Evolutionary conservation across 2,113 vertebrate genomes (phyloP).

Genomic region (Pedetes capensis): DNA sequence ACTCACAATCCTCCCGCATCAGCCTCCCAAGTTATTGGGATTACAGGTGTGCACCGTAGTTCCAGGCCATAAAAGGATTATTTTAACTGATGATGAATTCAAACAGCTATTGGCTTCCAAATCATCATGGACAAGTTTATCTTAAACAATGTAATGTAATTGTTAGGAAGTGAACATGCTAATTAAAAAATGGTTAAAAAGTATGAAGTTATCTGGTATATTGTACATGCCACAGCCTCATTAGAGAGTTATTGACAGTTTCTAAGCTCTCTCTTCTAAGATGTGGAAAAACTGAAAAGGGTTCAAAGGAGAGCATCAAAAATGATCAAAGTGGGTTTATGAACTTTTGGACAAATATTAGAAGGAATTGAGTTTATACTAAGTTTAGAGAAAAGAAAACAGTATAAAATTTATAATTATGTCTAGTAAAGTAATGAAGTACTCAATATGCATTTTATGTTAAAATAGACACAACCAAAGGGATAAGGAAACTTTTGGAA

Average conservation of each 20-base stretch:
- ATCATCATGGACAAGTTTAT: not conserved
- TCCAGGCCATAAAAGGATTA: not conserved
- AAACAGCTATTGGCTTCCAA: not conserved
- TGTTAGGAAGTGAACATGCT: not conserved
- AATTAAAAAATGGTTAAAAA: constrained; percentile 2
- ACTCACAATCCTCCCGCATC: no score
- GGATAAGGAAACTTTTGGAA: not conserved
- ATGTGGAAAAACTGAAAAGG: no score
- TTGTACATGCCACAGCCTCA: not conserved
- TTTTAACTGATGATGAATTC: not conserved
- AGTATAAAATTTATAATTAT: not conserved
- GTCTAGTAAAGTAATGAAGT: not conserved
- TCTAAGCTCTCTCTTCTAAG: no score
- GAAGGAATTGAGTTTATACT: not conserved
- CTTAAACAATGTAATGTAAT: not conserved
- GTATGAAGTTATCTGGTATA: not conserved
- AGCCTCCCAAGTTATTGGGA: no score
- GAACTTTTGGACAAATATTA: not conserved
- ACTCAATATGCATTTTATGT: not conserved
- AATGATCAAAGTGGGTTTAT: no score
- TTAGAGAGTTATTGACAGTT: no score
- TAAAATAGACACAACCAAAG: not conserved
- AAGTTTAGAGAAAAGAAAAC: not conserved
- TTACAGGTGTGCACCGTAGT: no score
- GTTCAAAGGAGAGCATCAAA: no score